These are phyloP conservation scores for Axis porcinus DNA, from an alignment of 2,113 vertebrate genomes.

Conservation along the genomic window DNA sequence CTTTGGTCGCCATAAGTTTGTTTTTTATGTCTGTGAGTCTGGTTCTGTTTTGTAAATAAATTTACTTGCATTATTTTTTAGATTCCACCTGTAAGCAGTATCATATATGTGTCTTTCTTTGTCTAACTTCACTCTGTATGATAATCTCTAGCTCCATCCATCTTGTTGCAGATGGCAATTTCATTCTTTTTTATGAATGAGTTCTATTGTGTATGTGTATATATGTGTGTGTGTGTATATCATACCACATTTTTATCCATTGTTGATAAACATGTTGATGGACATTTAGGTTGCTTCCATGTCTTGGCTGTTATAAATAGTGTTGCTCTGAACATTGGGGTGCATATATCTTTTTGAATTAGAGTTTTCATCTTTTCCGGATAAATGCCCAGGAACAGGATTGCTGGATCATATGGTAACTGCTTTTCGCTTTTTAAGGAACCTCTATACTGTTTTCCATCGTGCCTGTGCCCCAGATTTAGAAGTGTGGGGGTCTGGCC, in stretches of 20 bases:
- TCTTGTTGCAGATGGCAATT: neutral
- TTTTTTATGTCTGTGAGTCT: neutral
- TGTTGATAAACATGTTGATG: neutral
- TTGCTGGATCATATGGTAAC: neutral
- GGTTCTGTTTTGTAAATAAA: neutral
- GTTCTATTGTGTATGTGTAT: neutral
- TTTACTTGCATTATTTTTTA: neutral
- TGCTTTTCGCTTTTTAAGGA: neutral
- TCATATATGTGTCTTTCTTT: neutral
- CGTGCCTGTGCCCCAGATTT: neutral
- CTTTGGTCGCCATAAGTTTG: neutral
- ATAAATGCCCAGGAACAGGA: neutral
- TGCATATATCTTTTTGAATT: neutral
- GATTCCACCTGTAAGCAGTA: neutral
- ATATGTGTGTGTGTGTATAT: accelerated
- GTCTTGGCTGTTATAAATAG: neutral
- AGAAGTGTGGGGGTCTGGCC: neutral
- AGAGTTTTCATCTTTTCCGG: neutral
- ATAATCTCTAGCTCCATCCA: neutral
- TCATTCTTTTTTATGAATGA: neutral
- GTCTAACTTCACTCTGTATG: neutral
- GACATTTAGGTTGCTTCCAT: neutral
- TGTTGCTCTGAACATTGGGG: neutral
- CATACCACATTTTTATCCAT: neutral
- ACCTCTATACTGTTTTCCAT: neutral